These are phyloP conservation scores for Fragum whitleyi DNA, from an alignment of 2,888 invertebrate genomes.

Conservation along the genomic window DNA sequence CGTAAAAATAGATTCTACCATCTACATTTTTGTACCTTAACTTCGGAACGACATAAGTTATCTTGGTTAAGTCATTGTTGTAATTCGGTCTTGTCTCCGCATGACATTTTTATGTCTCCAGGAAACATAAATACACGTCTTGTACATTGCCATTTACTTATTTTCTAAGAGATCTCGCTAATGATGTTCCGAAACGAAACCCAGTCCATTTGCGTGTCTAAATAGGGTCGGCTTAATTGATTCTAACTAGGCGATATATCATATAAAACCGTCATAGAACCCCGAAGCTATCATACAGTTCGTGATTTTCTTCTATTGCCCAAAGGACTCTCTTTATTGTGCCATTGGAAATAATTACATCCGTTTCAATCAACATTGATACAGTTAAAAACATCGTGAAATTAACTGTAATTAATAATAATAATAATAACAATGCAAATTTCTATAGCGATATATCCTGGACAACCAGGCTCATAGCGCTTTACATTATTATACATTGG, in stretches of 20 bases:
- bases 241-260: not conserved
- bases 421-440: too few relatives aligned
- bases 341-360: not conserved
- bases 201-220: constrained; percentile 1
- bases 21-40: too few relatives aligned
- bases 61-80: too few relatives aligned
- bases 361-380: too few relatives aligned
- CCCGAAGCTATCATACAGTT: not conserved
- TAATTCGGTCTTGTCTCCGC: not conserved
- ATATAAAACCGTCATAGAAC: not conserved
- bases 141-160: not conserved
- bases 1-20: too few relatives aligned
- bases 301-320: not conserved
- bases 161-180: not conserved
- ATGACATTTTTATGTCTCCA: not conserved
- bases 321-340: not conserved
- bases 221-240: not conserved
- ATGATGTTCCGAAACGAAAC: not conserved
- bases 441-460: too few relatives aligned
- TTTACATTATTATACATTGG: too few relatives aligned
- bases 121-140: not conserved
- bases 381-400: too few relatives aligned
- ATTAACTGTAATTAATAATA: too few relatives aligned
- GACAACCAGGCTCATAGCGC: too few relatives aligned
- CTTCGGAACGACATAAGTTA: too few relatives aligned